A percentile compares a stretch with the other conserved stretches of the same genome.
Conservation (phyloP, 2,888 invertebrate genomes). For the Listrodromus nycthemerus region DNA sequence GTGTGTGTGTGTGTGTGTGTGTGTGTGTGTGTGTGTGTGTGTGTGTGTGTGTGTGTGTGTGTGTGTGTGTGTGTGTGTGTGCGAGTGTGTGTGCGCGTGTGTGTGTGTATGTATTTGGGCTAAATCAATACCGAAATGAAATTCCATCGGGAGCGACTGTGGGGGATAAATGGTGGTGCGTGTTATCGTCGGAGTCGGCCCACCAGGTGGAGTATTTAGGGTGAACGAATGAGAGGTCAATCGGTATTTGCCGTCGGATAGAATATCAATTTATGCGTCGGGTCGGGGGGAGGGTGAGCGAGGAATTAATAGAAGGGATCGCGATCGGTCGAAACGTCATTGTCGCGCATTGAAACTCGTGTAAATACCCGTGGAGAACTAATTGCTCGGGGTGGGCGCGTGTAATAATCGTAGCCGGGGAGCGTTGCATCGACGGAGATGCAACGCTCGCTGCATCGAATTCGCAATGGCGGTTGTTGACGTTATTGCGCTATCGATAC, state of each 20-base stretch:
- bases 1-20: neutral
- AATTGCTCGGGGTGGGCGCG: neutral
- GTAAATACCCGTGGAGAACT: conserved; percentile 65
- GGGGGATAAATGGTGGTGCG: conserved; percentile 14
- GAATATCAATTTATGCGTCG: conserved; percentile 7
- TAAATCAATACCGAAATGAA: conserved; percentile 35
- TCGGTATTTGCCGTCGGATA: conserved; percentile 56
- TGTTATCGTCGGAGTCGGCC: conserved; percentile 9
- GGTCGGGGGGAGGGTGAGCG: neutral
- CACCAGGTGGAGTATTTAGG: conserved; percentile 53
- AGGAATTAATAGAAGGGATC: neutral
- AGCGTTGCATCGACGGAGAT: conserved; percentile 20
- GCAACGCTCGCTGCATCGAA: neutral
- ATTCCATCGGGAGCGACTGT: neutral
- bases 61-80: neutral
- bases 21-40: neutral
- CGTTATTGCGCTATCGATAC: neutral
- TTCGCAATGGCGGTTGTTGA: neutral
- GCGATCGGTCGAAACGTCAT: conserved; percentile 59
- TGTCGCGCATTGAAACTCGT: conserved; percentile 63
- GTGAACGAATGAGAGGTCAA: conserved; percentile 61
- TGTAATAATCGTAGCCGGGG: conserved; percentile 33
- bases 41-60: neutral
- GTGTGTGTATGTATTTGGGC: conserved; percentile 10
- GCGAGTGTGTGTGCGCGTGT: neutral